phyloP scores from a whole-genome alignment of 2,797 vertebrate species.

The Xenopus petersii region DNA sequence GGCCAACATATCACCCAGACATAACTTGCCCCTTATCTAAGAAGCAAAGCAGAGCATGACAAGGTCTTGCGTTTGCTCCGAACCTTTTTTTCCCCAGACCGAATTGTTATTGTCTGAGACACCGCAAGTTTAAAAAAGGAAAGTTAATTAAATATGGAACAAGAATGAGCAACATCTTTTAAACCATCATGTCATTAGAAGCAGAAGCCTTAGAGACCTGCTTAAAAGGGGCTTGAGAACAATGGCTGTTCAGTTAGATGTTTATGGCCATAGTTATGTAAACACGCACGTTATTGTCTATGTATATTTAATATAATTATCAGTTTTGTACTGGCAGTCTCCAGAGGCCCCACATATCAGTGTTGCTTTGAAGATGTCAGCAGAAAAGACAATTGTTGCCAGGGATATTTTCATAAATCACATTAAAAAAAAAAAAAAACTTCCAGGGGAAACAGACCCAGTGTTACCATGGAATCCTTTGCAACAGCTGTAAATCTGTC shows the following conservation, averaged over 20 bases:
- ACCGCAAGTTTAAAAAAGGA: constrained; percentile 92
- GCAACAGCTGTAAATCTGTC: constrained; percentile 56
- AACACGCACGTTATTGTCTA: constrained; percentile 85
- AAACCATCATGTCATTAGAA: constrained; percentile 99
- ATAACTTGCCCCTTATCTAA: constrained; percentile 70
- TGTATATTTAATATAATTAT: constrained; percentile 89
- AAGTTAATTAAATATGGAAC: constrained; percentile 99
- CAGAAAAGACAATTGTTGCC: constrained; percentile 90
- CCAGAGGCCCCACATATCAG: constrained; percentile 76
- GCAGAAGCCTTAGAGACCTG: constrained; percentile 89
- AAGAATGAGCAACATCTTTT: constrained; percentile 96
- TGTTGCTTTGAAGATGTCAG: constrained; percentile 96
- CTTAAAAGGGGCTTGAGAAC: constrained; percentile 96
- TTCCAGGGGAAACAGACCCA: constrained; percentile 66
- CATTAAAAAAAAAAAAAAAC: constrained; percentile 69
- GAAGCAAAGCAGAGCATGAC: constrained; percentile 86
- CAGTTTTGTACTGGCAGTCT: constrained; percentile 79
- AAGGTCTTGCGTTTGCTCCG: constrained; percentile 85
- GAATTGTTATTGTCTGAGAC: constrained; percentile 92
- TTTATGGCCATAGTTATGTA: constrained; percentile 98
- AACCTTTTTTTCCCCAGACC: constrained; percentile 74
- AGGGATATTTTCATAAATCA: constrained; percentile 80
- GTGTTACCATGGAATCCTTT: constrained; percentile 62
- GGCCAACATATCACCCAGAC: constrained; percentile 50
- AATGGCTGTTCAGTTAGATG: constrained; percentile 98